These are phyloP conservation scores for Ciona savignyi DNA, from an alignment of 23 tunicate genomes.

Conservation along the genomic window DNA sequence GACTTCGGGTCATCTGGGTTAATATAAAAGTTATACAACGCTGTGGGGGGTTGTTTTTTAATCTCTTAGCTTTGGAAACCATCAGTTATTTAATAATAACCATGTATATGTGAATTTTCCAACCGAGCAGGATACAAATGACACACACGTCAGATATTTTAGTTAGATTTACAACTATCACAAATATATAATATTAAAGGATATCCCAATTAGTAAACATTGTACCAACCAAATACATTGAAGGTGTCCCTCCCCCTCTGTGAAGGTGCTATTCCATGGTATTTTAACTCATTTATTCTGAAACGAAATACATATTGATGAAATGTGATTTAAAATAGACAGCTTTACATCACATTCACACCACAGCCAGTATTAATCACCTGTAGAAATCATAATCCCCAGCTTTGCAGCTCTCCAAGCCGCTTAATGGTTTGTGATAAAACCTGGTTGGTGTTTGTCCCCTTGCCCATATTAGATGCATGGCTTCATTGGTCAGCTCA, in stretches of 20 bases:
- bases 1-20: background rate
- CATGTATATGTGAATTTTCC: too few relatives aligned
- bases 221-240: conserved; percentile 30
- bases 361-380: background rate
- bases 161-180: too few relatives aligned
- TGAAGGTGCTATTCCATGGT: conserved; percentile 62
- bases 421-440: conserved; percentile 39
- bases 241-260: conserved; percentile 36
- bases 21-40: background rate
- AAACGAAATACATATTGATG: background rate
- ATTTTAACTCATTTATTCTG: conserved; percentile 62
- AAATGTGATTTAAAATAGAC: background rate
- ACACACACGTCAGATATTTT: background rate
- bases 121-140: background rate
- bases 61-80: too few relatives aligned
- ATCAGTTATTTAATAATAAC: too few relatives aligned
- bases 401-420: conserved; percentile 56
- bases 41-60: too few relatives aligned
- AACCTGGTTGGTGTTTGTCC: conserved; percentile 49
- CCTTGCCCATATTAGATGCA: conserved; percentile 51
- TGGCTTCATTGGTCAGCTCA: conserved; percentile 8
- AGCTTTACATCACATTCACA: background rate
- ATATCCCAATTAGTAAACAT: conserved; percentile 4
- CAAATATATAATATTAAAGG: too few relatives aligned
- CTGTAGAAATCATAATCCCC: conserved; percentile 53